Base-by-base conservation (phyloP, 2,888 invertebrate genomes). In the Drosophila trichaetosa region DNA sequence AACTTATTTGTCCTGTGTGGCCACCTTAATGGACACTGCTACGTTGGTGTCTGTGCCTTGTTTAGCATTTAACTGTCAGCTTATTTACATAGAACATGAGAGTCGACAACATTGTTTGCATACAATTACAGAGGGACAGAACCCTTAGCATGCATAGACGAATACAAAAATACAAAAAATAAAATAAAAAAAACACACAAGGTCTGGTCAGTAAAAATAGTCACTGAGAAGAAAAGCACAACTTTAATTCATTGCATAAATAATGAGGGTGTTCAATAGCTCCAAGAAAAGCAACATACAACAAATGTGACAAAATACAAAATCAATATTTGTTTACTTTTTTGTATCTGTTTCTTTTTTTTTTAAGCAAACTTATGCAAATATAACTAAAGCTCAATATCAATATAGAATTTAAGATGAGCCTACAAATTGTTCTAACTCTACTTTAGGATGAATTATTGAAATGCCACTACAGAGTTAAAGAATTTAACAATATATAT, bases 41-140 rank as follows among this genome's bases (percentile, higher is more conserved):
- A 13, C 21, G 6, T 21, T 13, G 2, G 64, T 68, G 61, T 67
- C 62, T 71, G 69, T 63, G 80, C 59, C 79, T 76, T 80, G 87
- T 73, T 88, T 80, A 73, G 69, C 80, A 86, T 83, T 86, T 80
- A 76, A 76, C 79, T 79, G 83, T 76, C 78, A 74, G 73, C 80
- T 81, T 89, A 90, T 90, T 90, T 90, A 81, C 90, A 89, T 89
- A 89, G 83, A 87, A 89, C 89, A 89, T 78, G 89, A 80, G 84
- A 89, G 78, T 75, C 80, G 60, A 65, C 73, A 77, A 69, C 80
- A 83, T 79, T 88, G 90, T 90, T 90, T 90, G 89, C 90, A 90
- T 90, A 88, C 82, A 87, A 82, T 80, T 89, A 87, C 87, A 73
- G 27, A 73, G 74, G 51, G 69, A 69, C 13, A 46, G 27, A 38